A percentile compares a stretch with the other conserved stretches of the same genome.
phyloP scores from a whole-genome alignment of 2,888 invertebrate species.

The Tortricodes alternella region DNA sequence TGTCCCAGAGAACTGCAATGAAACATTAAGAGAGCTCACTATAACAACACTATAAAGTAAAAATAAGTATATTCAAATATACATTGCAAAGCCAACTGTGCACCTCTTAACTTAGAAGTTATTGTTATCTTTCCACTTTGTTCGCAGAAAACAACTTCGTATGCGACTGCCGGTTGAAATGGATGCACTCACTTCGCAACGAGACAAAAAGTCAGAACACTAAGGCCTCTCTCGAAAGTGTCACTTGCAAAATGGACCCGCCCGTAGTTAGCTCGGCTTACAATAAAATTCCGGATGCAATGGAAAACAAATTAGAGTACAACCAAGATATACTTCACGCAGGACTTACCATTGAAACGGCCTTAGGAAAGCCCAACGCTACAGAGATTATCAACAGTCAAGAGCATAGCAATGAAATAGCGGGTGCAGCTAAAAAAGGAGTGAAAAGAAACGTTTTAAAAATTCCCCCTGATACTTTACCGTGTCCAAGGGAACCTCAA shows the following conservation, averaged over 20 bases:
- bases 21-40: not conserved
- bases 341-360: slow-evolving; percentile 63
- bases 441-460: slow-evolving; percentile 67
- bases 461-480: slow-evolving; percentile 68
- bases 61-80: not conserved
- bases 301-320: slow-evolving; percentile 60
- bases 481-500: slow-evolving; percentile 65
- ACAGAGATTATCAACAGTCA: slow-evolving; percentile 57
- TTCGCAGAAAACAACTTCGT: slow-evolving; percentile 91
- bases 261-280: slow-evolving; percentile 74
- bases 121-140: slow-evolving; percentile 38
- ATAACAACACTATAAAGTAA: not conserved
- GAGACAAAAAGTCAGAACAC: slow-evolving; percentile 88
- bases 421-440: slow-evolving; percentile 50
- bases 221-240: slow-evolving; percentile 86
- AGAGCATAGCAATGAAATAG: slow-evolving; percentile 51
- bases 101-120: not conserved
- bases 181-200: slow-evolving; percentile 89
- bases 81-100: not conserved
- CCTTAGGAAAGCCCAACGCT: slow-evolving; percentile 60
- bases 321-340: slow-evolving; percentile 66
- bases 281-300: slow-evolving; percentile 66
- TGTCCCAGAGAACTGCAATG: not conserved
- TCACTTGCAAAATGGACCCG: slow-evolving; percentile 87
- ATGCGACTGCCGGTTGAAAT: slow-evolving; percentile 91